Conservation (phyloP, 2,797 vertebrate species). For the Eleutherodactylus coqui region DNA sequence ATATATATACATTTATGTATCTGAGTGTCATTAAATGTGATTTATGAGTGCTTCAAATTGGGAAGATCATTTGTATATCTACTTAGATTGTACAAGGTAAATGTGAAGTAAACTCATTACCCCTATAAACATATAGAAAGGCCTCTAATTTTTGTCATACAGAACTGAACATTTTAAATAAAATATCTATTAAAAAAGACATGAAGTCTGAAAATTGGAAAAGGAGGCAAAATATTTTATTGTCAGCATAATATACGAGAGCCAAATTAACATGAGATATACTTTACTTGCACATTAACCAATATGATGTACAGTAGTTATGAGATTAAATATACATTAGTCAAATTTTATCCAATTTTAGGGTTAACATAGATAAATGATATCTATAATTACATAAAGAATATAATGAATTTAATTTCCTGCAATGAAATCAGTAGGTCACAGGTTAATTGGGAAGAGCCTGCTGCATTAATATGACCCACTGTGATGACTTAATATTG, state of each 20-base stretch:
- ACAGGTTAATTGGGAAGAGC: slow-evolving; percentile 13
- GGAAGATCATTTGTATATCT: no score
- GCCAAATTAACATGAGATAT: background rate
- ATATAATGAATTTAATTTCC: slow-evolving; percentile 25
- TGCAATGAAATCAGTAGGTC: slow-evolving; percentile 22
- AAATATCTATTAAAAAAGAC: background rate
- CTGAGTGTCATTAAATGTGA: no score
- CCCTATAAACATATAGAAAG: no score
- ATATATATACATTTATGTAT: no score
- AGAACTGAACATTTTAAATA: background rate
- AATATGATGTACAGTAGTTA: slow-evolving; percentile 8
- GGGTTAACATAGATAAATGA: slow-evolving; percentile 38
- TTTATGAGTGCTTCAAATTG: no score
- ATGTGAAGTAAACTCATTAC: no score
- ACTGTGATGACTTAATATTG: slow-evolving; percentile 30
- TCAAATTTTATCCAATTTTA: background rate
- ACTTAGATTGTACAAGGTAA: no score
- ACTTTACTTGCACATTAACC: background rate
- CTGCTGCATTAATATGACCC: background rate
- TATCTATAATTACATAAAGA: slow-evolving; percentile 21
- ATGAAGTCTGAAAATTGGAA: background rate
- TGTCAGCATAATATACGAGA: background rate
- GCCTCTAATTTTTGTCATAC: no score
- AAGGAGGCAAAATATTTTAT: background rate
- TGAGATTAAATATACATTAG: slow-evolving; percentile 19